Conservation (phyloP, 2,888 invertebrate genomes). For the Drosophila stalkeri region DNA sequence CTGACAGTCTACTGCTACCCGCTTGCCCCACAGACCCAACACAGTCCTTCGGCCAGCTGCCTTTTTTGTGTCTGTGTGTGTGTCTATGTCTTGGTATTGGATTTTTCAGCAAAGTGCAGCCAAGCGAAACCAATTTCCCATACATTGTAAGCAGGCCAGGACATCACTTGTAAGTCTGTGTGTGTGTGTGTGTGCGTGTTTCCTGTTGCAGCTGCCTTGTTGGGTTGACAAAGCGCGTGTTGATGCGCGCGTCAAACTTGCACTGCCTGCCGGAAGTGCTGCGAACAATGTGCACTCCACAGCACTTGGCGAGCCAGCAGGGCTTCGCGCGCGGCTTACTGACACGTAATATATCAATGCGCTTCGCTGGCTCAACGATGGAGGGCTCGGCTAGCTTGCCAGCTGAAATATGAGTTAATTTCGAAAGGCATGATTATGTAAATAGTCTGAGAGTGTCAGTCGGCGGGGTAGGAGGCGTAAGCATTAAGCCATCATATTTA, state of each 20-base stretch:
- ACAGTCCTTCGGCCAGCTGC: not conserved
- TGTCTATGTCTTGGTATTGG: conserved; percentile 50
- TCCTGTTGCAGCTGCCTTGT: conserved; percentile 70
- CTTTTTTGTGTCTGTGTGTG: conserved; percentile 2
- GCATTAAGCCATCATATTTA: conserved; percentile 67
- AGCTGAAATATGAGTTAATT: conserved; percentile 64
- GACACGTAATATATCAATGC: conserved; percentile 79
- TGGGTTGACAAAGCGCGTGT: conserved; percentile 78
- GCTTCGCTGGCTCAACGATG: conserved; percentile 34
- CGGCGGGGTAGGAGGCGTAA: conserved; percentile 31
- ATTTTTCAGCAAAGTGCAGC: conserved; percentile 74
- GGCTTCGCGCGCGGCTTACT: conserved; percentile 40
- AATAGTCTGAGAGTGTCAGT: conserved; percentile 22
- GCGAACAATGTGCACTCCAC: conserved; percentile 54
- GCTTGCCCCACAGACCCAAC: not conserved
- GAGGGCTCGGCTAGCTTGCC: conserved; percentile 4
- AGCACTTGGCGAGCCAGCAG: conserved; percentile 3
- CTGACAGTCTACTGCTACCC: conserved; percentile 13
- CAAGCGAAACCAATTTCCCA: conserved; percentile 81
- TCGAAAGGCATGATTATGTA: conserved; percentile 58
- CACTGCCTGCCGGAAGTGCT: conserved; percentile 75
- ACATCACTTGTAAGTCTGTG: conserved; percentile 21
- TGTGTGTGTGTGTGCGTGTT: conserved; percentile 37
- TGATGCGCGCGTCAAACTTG: conserved; percentile 81
- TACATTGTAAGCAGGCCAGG: conserved; percentile 59